Conservation (phyloP, 1,140 invertebrate species). For the Zaprionus taronus region DNA sequence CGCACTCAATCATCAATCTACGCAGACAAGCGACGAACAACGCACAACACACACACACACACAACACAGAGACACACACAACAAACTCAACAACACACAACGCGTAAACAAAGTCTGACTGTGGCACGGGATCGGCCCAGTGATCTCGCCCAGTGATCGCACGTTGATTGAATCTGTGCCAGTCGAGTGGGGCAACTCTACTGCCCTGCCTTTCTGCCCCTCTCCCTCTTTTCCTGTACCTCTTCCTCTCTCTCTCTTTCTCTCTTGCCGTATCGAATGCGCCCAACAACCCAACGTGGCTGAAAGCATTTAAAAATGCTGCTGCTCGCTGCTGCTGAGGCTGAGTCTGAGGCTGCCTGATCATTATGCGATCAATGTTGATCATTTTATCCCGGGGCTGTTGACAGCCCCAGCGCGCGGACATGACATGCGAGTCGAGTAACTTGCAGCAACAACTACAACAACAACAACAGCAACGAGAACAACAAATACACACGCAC, state of each 20-base stretch:
- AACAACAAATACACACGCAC: conserved; percentile 1
- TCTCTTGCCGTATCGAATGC: conserved; percentile 1
- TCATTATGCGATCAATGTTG: conserved; percentile 84
- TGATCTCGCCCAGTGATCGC: conserved; percentile 30
- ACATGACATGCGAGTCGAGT: conserved; percentile 80
- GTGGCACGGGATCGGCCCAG: conserved; percentile 14
- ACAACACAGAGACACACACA: not conserved
- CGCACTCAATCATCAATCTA: conserved; percentile 78
- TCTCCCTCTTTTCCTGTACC: too few species aligned
- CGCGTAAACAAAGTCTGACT: not conserved
- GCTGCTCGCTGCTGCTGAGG: conserved; percentile 28
- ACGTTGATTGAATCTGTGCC: conserved; percentile 54
- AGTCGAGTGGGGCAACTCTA: conserved; percentile 14
- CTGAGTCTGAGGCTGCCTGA: conserved; percentile 43
- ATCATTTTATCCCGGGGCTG: conserved; percentile 84
- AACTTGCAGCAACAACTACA: conserved; percentile 34
- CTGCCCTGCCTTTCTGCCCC: not conserved
- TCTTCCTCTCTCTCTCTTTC: not conserved
- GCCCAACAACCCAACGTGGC: conserved; percentile 8
- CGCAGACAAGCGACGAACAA: conserved; percentile 37
- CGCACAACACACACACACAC: not conserved
- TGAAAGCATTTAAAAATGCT: conserved; percentile 71
- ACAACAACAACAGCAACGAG: conserved; percentile 17
- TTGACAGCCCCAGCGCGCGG: conserved; percentile 84
- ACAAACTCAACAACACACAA: not conserved